These are phyloP conservation scores for Desmophyllum pertusum DNA, from an alignment of 92 coral and sea anemone species.

Conservation along the genomic window DNA sequence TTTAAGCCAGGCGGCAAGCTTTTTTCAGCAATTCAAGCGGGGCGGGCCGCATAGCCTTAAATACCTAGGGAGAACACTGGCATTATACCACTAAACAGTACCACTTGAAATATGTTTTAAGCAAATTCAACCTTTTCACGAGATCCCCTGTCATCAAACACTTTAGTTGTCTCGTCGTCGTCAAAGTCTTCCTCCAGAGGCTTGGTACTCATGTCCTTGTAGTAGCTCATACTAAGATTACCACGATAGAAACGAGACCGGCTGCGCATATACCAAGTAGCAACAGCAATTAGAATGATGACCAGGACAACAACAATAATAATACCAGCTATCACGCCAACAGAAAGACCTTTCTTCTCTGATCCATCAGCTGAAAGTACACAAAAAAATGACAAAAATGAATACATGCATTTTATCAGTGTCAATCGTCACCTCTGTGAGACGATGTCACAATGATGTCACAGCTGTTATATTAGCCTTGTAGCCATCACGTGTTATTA, in stretches of 20 bases:
- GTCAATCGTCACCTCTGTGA: too few relatives aligned
- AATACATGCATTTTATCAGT: too few relatives aligned
- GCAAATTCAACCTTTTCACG: constrained; percentile 86
- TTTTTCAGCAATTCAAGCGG: too few relatives aligned
- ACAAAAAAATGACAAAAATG: neutral
- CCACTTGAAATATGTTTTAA: constrained; percentile 20
- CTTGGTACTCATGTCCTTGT: constrained; percentile 78
- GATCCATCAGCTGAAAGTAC: neutral
- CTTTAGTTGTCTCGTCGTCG: constrained; percentile 74
- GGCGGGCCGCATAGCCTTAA: too few relatives aligned
- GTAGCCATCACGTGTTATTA: too few relatives aligned
- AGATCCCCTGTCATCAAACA: constrained; percentile 71
- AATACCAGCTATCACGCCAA: constrained; percentile 40
- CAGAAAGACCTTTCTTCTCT: constrained; percentile 19
- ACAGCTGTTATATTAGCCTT: too few relatives aligned
- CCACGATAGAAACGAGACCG: constrained; percentile 53
- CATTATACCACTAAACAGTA: neutral
- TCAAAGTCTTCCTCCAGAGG: constrained; percentile 92
- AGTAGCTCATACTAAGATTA: constrained; percentile 67
- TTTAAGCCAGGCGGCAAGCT: too few relatives aligned
- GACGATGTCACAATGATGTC: too few relatives aligned
- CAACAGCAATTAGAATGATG: constrained; percentile 37
- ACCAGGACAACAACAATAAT: constrained; percentile 46
- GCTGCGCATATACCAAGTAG: constrained; percentile 52
- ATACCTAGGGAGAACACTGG: too few relatives aligned